Evolutionary conservation across 2,888 invertebrate genomes (phyloP).

Genomic region (Cosmorhoe ocellata): DNA sequence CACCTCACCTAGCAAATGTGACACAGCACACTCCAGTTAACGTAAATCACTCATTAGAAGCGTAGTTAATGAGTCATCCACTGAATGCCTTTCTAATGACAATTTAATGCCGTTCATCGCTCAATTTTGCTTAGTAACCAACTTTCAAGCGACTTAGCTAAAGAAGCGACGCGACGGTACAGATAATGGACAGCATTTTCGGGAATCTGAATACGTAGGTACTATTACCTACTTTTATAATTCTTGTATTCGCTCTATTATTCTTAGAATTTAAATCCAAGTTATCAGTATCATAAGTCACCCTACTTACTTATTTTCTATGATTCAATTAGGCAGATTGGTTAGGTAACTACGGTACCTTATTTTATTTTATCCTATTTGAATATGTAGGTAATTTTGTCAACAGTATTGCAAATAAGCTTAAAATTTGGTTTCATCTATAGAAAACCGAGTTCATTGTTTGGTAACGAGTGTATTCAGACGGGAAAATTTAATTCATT

Average conservation of each 20-base stretch:
- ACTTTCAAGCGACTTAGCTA: constrained; percentile 57
- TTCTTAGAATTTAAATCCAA: too few species aligned
- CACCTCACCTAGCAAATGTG: constrained; percentile 52
- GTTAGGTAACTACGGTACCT: too few species aligned
- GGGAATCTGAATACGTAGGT: constrained; percentile 62
- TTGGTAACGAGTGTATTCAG: constrained; percentile 21
- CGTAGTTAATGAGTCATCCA: constrained; percentile 63
- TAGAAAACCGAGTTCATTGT: constrained; percentile 25
- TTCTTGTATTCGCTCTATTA: background rate
- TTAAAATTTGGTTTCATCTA: too few species aligned
- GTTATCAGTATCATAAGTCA: too few species aligned
- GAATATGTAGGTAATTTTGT: background rate
- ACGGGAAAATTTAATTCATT: constrained; percentile 26
- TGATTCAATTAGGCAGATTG: too few species aligned
- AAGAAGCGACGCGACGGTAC: constrained; percentile 44
- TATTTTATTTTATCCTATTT: too few species aligned
- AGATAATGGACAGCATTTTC: constrained; percentile 65
- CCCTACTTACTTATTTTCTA: background rate
- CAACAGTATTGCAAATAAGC: constrained; percentile 10
- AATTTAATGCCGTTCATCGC: constrained; percentile 69
- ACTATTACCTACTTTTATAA: constrained; percentile 59
- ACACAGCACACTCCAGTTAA: constrained; percentile 64
- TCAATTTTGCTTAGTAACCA: constrained; percentile 70
- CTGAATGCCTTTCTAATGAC: constrained; percentile 68
- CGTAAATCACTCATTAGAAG: constrained; percentile 70